A percentile compares a stretch with the other conserved stretches of the same genome.
These are phyloP conservation scores for Montifringilla adamsi DNA, from an alignment of 2,113 vertebrate genomes.

Conservation along the genomic window DNA sequence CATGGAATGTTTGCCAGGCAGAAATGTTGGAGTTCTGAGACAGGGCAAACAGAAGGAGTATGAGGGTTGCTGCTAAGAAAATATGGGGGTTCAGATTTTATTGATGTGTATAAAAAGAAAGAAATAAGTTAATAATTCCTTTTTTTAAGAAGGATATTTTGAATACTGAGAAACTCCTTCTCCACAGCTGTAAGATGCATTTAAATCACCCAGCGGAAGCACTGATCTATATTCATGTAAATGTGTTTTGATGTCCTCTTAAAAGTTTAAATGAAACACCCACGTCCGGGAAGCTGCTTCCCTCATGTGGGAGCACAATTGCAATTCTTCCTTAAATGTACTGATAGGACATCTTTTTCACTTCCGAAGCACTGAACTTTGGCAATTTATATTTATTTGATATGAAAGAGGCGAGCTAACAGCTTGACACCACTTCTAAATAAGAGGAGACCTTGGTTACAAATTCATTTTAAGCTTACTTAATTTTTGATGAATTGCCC, in stretches of 20 bases:
- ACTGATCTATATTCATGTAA: slow-evolving; percentile 48
- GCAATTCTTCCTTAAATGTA: not conserved
- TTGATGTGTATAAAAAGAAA: not conserved
- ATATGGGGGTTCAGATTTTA: not conserved
- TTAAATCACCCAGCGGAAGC: slow-evolving; percentile 50
- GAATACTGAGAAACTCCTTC: slow-evolving; percentile 8
- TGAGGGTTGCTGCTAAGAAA: not conserved
- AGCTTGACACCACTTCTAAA: not conserved
- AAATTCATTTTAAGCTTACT: not conserved
- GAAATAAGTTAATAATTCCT: not conserved
- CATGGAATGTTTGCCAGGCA: not conserved
- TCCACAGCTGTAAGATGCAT: slow-evolving; percentile 54
- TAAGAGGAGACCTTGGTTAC: not conserved
- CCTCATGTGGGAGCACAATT: slow-evolving; percentile 28
- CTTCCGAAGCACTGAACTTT: slow-evolving; percentile 31
- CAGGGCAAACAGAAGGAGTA: not conserved
- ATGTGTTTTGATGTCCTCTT: slow-evolving; percentile 62
- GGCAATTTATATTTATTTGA: not conserved
- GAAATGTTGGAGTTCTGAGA: not conserved
- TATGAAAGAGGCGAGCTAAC: not conserved
- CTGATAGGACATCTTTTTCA: not conserved
- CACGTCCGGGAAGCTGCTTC: slow-evolving; percentile 51
- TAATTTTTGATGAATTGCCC: slow-evolving; percentile 1
- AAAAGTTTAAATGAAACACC: slow-evolving; percentile 57
- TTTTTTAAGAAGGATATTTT: slow-evolving; percentile 16